Evolutionary conservation across 2,888 invertebrate species (phyloP).

Genomic region (Perithous albicinctus): DNA sequence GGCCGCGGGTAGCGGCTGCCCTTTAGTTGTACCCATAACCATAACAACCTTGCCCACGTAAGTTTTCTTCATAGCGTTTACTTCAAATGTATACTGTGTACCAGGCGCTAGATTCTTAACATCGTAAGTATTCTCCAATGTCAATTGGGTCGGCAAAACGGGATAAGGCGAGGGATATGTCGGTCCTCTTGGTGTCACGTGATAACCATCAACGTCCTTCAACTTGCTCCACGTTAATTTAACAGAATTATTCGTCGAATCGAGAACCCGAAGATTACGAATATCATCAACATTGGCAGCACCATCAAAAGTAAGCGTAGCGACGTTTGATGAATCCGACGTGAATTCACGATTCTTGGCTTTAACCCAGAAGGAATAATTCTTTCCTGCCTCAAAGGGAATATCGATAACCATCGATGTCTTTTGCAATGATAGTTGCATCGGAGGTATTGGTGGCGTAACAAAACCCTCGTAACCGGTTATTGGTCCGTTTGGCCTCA

Average conservation of each 20-base stretch:
- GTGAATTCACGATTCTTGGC: conserved; percentile 88
- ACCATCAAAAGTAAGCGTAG: conserved; percentile 88
- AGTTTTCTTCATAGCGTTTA: conserved; percentile 87
- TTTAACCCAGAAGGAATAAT: conserved; percentile 91
- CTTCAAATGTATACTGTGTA: conserved; percentile 87
- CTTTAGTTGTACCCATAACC: conserved; percentile 85
- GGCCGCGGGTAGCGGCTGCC: conserved; percentile 86
- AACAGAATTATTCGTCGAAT: conserved; percentile 86
- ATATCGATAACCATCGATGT: conserved; percentile 86
- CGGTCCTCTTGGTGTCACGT: conserved; percentile 86
- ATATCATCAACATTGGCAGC: conserved; percentile 88
- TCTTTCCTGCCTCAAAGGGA: conserved; percentile 86
- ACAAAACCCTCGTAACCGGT: conserved; percentile 88
- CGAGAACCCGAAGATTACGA: conserved; percentile 86
- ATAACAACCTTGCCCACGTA: conserved; percentile 86
- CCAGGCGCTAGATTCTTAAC: conserved; percentile 84
- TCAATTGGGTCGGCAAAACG: conserved; percentile 84
- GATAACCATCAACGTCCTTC: conserved; percentile 87
- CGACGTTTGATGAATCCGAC: conserved; percentile 88
- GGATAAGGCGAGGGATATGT: conserved; percentile 86
- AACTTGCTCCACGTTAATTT: conserved; percentile 88
- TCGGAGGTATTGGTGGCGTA: conserved; percentile 88
- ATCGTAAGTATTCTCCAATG: conserved; percentile 82
- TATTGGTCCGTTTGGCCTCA: conserved; percentile 88
- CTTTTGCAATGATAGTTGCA: conserved; percentile 81